Evolutionary conservation across 1,140 invertebrate species (phyloP), one percentile per base, ranked within the genome.

Genomic region (Sitobion miscanthi): DNA sequence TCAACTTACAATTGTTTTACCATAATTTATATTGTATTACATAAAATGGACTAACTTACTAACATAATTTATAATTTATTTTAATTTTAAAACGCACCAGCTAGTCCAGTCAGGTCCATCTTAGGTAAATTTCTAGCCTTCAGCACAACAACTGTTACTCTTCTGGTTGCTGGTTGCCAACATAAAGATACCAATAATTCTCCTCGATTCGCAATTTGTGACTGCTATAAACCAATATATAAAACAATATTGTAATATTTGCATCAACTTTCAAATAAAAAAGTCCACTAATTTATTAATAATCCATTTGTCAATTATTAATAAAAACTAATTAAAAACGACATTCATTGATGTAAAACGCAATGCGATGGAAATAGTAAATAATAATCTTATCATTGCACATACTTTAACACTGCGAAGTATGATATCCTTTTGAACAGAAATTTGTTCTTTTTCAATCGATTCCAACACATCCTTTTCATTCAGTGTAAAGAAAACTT

Each of bases 91-190:
- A 20, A 47, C 47, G 38, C 94, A 96, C 96, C 96, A 94, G 98
- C 98, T n/a, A 99, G 96, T 93, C 98, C 98, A 87, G 98, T 99
- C 62, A 99, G 97, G 95, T 99, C 98, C 98, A 99, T 99, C 95
- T 98, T 98, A 20, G 98, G 98, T 87, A 99, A 96, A 95, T 99
- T 99, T 94, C 98, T 96, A 8, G 98, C 98, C 95, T 99, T 99
- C 21, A 99, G 95, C 42, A 99, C 97, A 52, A 99, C 98, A 0
- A 98, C 98, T 87, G 98, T 98, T 91, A 99, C 96, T 69, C 98
- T 96, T 94, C 97, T 98, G 25, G 98, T 98, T 82, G 98, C 98
- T 49, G 98, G 98, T 95, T 99, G 98, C 97, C 98, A 99, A 95
- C 98, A 99, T 38, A 99, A 96, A 1, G 98, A 99, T 54, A 99